Percentiles rank a stretch among this genome's conserved stretches.
phyloP scores from a whole-genome alignment of 2,888 invertebrate genomes.

The Stramonita haemastoma region DNA sequence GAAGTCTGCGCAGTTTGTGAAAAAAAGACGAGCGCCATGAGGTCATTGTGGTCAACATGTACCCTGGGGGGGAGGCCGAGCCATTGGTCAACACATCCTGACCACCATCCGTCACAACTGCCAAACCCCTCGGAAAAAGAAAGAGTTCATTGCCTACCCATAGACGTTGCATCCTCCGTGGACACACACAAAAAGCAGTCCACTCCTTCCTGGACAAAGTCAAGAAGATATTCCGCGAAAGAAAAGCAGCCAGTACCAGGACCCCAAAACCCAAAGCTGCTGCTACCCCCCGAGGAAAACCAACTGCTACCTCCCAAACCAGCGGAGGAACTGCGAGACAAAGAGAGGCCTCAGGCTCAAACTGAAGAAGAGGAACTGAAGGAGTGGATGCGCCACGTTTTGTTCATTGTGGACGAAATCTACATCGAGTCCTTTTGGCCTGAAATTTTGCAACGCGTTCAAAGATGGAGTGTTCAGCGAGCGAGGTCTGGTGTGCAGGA shows the following conservation, averaged over 20 bases:
- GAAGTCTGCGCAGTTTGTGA: conserved; percentile 40
- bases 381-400: background rate
- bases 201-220: too few species aligned
- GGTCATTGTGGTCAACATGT: conserved; percentile 47
- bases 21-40: background rate
- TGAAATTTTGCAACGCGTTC: conserved; percentile 24
- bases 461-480: conserved; percentile 9
- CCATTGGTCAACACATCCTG: conserved; percentile 43
- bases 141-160: background rate
- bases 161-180: background rate
- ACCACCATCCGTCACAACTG: conserved; percentile 18
- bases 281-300: background rate
- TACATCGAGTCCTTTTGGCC: conserved; percentile 43
- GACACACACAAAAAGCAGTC: background rate
- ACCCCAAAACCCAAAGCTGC: background rate
- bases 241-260: too few species aligned
- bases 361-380: background rate
- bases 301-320: too few species aligned
- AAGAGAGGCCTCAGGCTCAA: background rate
- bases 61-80: conserved; percentile 47
- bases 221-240: too few species aligned
- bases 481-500: conserved; percentile 49
- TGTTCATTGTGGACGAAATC: conserved; percentile 50
- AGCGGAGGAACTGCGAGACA: too few species aligned
- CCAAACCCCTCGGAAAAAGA: background rate